Conservation (phyloP, 2,113 vertebrate genomes). For the Rhea americana region DNA sequence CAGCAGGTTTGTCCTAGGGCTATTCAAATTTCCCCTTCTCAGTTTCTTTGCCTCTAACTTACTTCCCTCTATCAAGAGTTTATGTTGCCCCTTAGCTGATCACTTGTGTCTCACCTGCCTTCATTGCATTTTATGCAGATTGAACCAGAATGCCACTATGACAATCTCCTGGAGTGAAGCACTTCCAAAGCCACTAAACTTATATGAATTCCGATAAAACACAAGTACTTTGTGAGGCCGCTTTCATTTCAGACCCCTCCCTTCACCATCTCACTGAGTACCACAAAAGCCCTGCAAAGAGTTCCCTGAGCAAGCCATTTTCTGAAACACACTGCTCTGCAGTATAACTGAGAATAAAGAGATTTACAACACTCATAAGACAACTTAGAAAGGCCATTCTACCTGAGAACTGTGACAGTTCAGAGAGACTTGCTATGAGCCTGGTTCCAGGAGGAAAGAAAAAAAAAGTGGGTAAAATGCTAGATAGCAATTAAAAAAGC, state of each 20-base stretch:
- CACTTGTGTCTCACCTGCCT: background rate
- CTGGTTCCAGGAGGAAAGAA: background rate
- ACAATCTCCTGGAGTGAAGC: background rate
- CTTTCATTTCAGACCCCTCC: background rate
- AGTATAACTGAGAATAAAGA: background rate
- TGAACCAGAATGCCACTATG: background rate
- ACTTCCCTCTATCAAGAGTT: background rate
- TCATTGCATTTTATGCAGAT: background rate
- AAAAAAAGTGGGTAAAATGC: background rate
- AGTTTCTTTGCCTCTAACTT: background rate
- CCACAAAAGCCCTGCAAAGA: background rate
- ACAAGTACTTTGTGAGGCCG: background rate
- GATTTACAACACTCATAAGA: background rate
- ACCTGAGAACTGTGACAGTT: background rate
- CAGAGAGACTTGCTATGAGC: background rate
- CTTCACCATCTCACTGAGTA: background rate
- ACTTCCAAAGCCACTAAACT: background rate
- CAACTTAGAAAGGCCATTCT: background rate
- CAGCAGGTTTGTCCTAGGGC: background rate
- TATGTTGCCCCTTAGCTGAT: background rate
- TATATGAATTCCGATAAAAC: background rate
- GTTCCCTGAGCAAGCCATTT: accelerated
- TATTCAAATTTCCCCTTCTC: background rate
- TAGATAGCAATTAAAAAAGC: background rate
- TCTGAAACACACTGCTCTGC: background rate